Conservation (phyloP, 2,888 invertebrate genomes). For the Pseudococcus longispinus region DNA sequence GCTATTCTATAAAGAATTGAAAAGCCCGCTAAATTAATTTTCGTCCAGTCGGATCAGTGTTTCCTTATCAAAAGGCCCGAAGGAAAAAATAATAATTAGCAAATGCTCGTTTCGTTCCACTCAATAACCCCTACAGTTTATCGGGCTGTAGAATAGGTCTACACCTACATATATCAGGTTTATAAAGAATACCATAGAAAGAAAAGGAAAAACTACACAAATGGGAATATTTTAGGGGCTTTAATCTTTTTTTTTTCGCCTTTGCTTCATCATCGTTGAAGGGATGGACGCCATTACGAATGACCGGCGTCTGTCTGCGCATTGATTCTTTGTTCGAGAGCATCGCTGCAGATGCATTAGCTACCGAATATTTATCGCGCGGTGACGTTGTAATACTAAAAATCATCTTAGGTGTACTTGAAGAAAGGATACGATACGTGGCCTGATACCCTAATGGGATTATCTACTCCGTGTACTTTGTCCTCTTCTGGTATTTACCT, state of each 20-base stretch:
- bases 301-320: not conserved
- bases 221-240: not conserved
- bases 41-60: not conserved
- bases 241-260: constrained; percentile 2
- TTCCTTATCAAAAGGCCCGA: not conserved
- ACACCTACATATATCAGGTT: not conserved
- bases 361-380: not conserved
- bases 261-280: not conserved
- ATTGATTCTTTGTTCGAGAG: not conserved
- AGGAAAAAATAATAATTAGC: not conserved
- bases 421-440: not conserved
- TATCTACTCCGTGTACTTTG: not conserved
- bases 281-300: not conserved
- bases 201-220: not conserved
- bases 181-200: not conserved
- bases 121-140: constrained; percentile 6
- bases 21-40: constrained; percentile 6
- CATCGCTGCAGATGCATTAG: not conserved
- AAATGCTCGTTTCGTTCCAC: not conserved
- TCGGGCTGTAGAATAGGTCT: not conserved
- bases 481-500: not conserved
- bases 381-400: not conserved
- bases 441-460: not conserved
- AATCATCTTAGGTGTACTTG: not conserved
- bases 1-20: not conserved